Percentiles rank a stretch among this genome's conserved stretches.
These are phyloP conservation scores for Mercenaria mercenaria DNA, from an alignment of 1,140 invertebrate genomes.

Conservation along the genomic window DNA sequence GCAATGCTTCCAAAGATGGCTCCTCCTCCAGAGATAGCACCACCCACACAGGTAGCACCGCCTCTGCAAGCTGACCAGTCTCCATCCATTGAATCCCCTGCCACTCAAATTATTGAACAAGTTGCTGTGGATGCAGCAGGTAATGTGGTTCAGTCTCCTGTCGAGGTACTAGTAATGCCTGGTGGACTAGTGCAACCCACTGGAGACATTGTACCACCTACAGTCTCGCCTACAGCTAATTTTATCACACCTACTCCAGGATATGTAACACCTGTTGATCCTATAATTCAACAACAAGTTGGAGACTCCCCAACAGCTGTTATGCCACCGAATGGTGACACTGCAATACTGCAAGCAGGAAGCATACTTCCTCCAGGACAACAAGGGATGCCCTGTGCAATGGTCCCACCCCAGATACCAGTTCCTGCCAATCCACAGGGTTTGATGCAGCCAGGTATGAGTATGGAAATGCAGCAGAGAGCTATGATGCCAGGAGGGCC, in stretches of 20 bases:
- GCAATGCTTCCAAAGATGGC: neutral
- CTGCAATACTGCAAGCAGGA: conserved; percentile 49
- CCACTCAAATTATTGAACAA: neutral
- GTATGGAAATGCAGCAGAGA: conserved; percentile 7
- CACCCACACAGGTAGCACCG: neutral
- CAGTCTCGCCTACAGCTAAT: neutral
- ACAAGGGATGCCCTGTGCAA: neutral
- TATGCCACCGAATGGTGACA: conserved; percentile 49
- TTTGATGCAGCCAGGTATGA: conserved; percentile 1
- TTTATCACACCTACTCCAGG: neutral
- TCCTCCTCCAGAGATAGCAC: neutral
- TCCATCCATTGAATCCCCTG: neutral
- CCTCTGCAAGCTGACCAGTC: neutral
- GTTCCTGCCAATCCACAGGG: conserved; percentile 3
- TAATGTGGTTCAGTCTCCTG: neutral
- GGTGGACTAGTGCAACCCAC: neutral
- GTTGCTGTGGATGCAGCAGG: neutral
- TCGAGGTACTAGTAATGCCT: neutral
- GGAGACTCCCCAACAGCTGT: neutral
- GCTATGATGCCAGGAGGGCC: neutral
- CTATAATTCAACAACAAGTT: neutral
- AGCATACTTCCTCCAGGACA: neutral
- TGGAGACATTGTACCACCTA: neutral
- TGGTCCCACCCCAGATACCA: neutral
- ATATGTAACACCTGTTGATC: conserved; percentile 27